Evolutionary conservation across 1,140 invertebrate genomes (phyloP), one percentile per base, ranked within the genome.

Genomic region (Caerostris darwini): DNA sequence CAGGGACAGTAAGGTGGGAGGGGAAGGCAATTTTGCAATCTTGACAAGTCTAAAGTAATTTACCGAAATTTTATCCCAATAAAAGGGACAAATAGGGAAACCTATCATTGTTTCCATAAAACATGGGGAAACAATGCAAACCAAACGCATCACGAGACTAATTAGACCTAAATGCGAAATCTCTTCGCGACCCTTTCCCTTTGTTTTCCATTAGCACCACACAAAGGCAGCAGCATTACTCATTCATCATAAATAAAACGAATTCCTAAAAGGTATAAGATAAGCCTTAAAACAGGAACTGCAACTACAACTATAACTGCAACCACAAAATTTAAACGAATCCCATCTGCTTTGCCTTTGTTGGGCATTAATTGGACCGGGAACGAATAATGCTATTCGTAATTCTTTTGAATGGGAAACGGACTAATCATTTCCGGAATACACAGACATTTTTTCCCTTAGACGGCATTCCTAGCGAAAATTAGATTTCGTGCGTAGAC

Each of bases 381-480:
- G 59, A 87, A 87, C n/a, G 85, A 87, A 87, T 87, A 87, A 59
- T 57, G 85, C 56, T 64, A 64, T 87, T 64, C 59, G 58, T 64
- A 19, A 59, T 87, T 58, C 64, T 87, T 87, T 87, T 58, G 61
- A 87, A 57, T 54, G 85, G 53, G 58, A 50, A 64, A 58, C 14
- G 58, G 34, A 58, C 85, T 87, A 87, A 87, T 87, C 85, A 87
- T 87, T 87, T 87, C 85, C 85, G 85, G 61, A 67, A 77, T 64
- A 87, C 53, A 7, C 59, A 64, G 85, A 50, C 59, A 58, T 8
- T 87, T 59, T 87, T 17, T 64, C 3, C 1, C 17, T 64, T 10
- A 57, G 53, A 58, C 8, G 34, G 59, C 85, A 87, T 87, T 87
- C 17, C 85, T 50, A 7, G 57, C 85, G 85, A 87, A 87, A 87